Conservation (phyloP, 2,113 vertebrate species). For the Melanostigma gelatinosum region DNA sequence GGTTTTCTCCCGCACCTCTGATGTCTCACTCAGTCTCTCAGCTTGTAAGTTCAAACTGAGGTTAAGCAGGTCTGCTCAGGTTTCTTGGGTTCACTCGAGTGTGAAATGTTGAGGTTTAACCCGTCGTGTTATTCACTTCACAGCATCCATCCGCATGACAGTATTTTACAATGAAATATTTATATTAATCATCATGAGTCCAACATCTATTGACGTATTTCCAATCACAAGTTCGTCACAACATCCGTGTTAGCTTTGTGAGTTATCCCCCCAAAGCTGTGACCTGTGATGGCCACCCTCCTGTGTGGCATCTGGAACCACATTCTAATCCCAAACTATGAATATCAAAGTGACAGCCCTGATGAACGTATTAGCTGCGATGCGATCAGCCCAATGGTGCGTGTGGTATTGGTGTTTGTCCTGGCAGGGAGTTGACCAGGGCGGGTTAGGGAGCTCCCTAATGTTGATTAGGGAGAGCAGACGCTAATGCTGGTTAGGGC, state of each 20-base stretch:
- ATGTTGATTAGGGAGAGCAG: too few relatives aligned
- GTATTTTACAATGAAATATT: background rate
- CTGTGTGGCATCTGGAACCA: conserved; percentile 20
- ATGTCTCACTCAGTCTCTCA: background rate
- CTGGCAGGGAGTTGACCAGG: background rate
- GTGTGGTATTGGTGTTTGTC: conserved; percentile 22
- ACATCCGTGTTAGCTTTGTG: conserved; percentile 26
- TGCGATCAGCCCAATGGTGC: conserved; percentile 42
- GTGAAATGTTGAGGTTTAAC: conserved; percentile 18
- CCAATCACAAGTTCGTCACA: conserved; percentile 20
- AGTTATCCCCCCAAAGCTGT: conserved; percentile 16
- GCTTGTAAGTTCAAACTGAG: conserved; percentile 46
- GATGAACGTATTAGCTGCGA: conserved; percentile 44
- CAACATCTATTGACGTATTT: background rate
- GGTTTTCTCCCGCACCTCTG: conserved; percentile 24
- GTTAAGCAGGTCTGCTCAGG: conserved; percentile 38
- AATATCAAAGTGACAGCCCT: conserved; percentile 54
- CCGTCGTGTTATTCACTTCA: background rate
- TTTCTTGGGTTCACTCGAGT: conserved; percentile 43
- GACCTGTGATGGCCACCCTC: conserved; percentile 48
- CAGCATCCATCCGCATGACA: background rate
- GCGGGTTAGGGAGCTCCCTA: too few relatives aligned
- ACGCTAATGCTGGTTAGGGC: too few relatives aligned
- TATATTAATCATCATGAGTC: background rate
- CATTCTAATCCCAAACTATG: conserved; percentile 48